A percentile compares a stretch with the other conserved stretches of the same genome.
Evolutionary conservation across 2,797 vertebrate genomes (phyloP).

Genomic region (Syncerus caffer): DNA sequence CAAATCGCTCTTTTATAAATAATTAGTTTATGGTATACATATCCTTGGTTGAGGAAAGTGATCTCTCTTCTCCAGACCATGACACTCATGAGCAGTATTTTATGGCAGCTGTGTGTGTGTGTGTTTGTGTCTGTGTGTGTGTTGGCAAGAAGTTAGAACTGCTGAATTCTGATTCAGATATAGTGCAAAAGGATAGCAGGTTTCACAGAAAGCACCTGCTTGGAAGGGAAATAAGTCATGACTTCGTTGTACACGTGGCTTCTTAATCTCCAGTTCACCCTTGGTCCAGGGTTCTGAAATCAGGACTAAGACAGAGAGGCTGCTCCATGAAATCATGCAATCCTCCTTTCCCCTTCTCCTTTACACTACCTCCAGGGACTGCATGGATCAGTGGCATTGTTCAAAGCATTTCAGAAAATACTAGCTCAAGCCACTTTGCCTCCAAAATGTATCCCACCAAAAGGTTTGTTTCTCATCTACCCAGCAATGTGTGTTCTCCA

Average conservation of each 20-base stretch:
- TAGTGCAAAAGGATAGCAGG: background rate
- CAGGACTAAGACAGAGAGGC: background rate
- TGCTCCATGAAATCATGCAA: background rate
- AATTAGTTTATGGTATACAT: background rate
- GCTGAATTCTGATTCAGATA: background rate
- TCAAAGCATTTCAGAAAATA: conserved; percentile 63
- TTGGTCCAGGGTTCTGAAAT: conserved; percentile 50
- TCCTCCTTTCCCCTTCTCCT: conserved; percentile 25
- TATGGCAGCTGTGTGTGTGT: background rate
- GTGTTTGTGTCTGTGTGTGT: background rate
- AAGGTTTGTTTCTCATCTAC: conserved; percentile 73
- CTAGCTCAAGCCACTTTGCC: conserved; percentile 36
- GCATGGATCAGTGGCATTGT: conserved; percentile 46
- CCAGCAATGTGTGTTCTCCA: conserved; percentile 76
- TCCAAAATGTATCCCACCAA: conserved; percentile 55
- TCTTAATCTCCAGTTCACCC: background rate
- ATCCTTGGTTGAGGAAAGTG: background rate
- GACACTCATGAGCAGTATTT: background rate
- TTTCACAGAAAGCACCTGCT: background rate
- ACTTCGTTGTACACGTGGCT: background rate
- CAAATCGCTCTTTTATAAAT: background rate
- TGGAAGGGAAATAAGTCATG: conserved; percentile 14
- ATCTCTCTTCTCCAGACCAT: background rate
- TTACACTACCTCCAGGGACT: conserved; percentile 41
- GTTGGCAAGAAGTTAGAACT: background rate